A percentile compares a stretch with the other conserved stretches of the same genome.
These are phyloP conservation scores for Psix sp. DNA, from an alignment of 1,140 invertebrate species.

Conservation along the genomic window DNA sequence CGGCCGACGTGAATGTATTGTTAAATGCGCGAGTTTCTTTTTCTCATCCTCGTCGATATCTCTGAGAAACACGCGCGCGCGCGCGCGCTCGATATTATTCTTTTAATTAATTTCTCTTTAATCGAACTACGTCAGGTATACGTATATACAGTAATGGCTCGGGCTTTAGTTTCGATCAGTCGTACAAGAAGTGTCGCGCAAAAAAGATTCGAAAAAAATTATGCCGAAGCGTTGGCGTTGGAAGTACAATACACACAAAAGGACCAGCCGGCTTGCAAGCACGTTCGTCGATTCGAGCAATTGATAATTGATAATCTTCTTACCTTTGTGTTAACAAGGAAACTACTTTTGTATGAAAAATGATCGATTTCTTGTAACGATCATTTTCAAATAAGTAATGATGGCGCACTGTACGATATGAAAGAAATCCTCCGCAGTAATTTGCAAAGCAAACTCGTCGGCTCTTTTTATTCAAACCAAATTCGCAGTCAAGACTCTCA, in stretches of 20 bases:
- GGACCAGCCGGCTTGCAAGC: not conserved
- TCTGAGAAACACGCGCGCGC: too few relatives aligned
- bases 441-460: too few relatives aligned
- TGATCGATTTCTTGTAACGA: too few relatives aligned
- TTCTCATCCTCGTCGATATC: slow-evolving; percentile 6
- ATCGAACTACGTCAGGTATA: slow-evolving; percentile 45
- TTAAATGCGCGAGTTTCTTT: slow-evolving; percentile 45
- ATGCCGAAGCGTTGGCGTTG: slow-evolving; percentile 11
- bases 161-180: slow-evolving; percentile 9
- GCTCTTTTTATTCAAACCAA: too few relatives aligned
- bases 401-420: too few relatives aligned
- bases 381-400: too few relatives aligned
- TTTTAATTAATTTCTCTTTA: slow-evolving; percentile 56
- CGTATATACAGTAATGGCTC: slow-evolving; percentile 1
- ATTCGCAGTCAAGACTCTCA: too few relatives aligned
- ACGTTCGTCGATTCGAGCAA: slow-evolving; percentile 17
- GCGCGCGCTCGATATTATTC: slow-evolving; percentile 47
- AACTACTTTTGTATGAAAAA: too few relatives aligned
- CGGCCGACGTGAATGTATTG: slow-evolving; percentile 46
- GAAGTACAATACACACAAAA: slow-evolving; percentile 33
- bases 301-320: slow-evolving; percentile 24
- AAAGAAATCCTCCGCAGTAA: too few relatives aligned
- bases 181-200: slow-evolving; percentile 27
- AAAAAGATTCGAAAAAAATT: slow-evolving; percentile 1
- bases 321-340: slow-evolving; percentile 3